Base-by-base conservation (phyloP, 2,113 vertebrate genomes). In the Rhipidura dahli region DNA sequence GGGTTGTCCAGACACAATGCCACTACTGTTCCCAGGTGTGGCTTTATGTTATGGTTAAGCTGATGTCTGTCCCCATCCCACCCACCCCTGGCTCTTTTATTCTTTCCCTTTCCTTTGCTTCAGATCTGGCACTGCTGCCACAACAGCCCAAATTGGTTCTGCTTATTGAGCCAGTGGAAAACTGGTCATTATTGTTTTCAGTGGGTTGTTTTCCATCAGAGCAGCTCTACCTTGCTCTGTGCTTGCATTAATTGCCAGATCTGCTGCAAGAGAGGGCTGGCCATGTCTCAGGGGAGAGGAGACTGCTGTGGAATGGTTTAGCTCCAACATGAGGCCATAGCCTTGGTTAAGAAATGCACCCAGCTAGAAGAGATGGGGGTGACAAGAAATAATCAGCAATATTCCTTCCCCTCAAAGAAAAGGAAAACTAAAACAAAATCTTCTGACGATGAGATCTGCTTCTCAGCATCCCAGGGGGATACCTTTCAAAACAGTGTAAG, bases 141-240 rank as follows among this genome's bases (percentile, higher is more conserved):
- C 13, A 6, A 42, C 47, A 63, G 39, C 56, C 56, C 28, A 44
- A 71, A 65, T 54, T 87, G 45, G 60, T 86, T 89, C 60, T 89
- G 81, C 60, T 96, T 33, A 17, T 21, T 87, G 78, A 85, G 49
- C 65, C 49, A 27, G 40, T 84, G 49, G 61, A 94, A 83, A 83
- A 76, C 53, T 13, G 40, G 20, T 83, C 64, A 79, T 85, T 83
- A 80, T 0, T 94, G 49, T 24, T 87, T 95, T 87, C 2, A 1
- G 60, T 44, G 72, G 51, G 57, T 73, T 4, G 0, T 94, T 97
- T 91, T 87, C 61, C 61, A 85, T 89, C 82, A 72, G 53, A 49
- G 60, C 61, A 28, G 66, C 53, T 83, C n/a, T 56, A 4, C 44
- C 44, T 75, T 0, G 0, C 73, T 50, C 56, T 68, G 28, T 65